Base-by-base conservation (phyloP, 2,888 invertebrate genomes). In the Mactromeris polynyma region DNA sequence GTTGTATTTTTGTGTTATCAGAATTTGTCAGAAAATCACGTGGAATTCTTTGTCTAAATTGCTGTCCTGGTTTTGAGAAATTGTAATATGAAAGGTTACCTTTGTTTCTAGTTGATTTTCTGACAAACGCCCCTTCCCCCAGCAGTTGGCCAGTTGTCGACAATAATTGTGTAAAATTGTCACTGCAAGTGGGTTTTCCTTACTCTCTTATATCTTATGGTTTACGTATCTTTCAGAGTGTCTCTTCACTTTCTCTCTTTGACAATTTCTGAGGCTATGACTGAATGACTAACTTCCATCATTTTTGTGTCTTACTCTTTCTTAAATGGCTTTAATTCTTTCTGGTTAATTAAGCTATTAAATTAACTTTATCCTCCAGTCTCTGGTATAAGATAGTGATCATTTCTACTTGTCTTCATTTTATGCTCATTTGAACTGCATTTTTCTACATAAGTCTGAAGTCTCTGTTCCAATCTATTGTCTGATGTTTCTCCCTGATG, bases 101-200 rank as follows among this genome's bases (percentile, higher is more conserved):
- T 69, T 31, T 31, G 31, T 26, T 19, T n/a, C 11, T 69, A 4
- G 36, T 33, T 73, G 73, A 73, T 73, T 73, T 73, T 73, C 36
- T 73, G 73, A 73, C 19, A 36, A 14, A 73, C 0, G 0, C 26
- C 19, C 73, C 69, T 9, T n/a, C 31, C 73, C 33, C 19, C 33
- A 73, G 11, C 33, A 73, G 0, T 2, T 33, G 73, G 36, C 73
- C 73, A 19, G 36, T 33, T 19, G 11, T 73, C 33, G 36, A 73
- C 73, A 17, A 73, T 17, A 14, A 73, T 73, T 73, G 73, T 73
- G 73, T 73, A 33, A 73, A 31, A 36, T 11, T 73, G 73, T 73
- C 73, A 73, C 73, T 33, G 73, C 73, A 36, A 36, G 73, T 11
- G 73, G 73, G 73, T 73, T 73, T 36, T 73, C n/a, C 26, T 73